Evolutionary conservation across 2,797 vertebrate species (phyloP).

Genomic region (Pantherophis vulpinus): DNA sequence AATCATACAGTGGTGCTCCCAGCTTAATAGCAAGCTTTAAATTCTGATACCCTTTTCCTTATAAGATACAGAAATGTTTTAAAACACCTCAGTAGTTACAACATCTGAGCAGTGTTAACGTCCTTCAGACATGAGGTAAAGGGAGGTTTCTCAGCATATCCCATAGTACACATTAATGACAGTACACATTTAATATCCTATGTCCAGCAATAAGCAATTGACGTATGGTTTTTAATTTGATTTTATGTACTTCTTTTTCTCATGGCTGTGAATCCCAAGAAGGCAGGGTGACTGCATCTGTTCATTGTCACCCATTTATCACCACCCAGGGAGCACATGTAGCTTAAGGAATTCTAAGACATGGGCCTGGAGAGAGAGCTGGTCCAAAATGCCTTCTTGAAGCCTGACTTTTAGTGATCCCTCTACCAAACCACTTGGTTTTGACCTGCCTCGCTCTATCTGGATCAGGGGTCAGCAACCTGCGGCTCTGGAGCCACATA

Average conservation of each 20-base stretch:
- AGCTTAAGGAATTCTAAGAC: not conserved
- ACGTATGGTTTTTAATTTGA: constrained; percentile 33
- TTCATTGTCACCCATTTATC: not conserved
- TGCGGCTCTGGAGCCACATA: no score
- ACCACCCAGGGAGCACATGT: not conserved
- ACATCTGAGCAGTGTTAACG: not conserved
- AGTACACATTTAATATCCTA: not conserved
- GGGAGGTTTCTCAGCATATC: not conserved
- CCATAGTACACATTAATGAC: not conserved
- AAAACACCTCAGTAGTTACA: not conserved
- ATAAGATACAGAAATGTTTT: not conserved
- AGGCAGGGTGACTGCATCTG: not conserved
- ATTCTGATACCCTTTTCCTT: not conserved
- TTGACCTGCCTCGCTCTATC: not conserved
- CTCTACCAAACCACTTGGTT: not conserved
- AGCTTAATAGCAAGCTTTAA: constrained; percentile 8
- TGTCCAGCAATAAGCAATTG: not conserved
- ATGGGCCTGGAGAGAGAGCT: not conserved
- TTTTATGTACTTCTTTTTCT: not conserved
- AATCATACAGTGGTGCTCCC: constrained; percentile 8
- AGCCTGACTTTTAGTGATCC: not conserved
- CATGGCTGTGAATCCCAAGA: not conserved
- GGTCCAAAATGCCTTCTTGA: not conserved
- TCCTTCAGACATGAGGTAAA: not conserved
- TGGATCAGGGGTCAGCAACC: not conserved